Evolutionary conservation across 2,797 vertebrate species (phyloP), one percentile per base, ranked within the genome.

Genomic region (Falco berigora): DNA sequence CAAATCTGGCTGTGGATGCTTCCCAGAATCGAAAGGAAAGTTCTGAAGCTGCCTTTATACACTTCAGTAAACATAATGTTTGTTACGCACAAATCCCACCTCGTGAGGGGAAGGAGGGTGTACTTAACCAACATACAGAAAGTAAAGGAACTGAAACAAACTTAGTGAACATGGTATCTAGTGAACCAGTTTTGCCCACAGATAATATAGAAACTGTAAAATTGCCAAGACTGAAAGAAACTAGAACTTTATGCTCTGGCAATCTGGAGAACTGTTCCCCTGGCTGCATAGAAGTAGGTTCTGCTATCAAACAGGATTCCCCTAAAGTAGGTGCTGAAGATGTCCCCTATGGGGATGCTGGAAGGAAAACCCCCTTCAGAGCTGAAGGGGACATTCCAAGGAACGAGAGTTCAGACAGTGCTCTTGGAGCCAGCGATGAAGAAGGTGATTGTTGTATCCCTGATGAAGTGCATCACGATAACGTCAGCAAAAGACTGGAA

Each of bases 381-480:
- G 63, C n/a, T 9, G 97, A 97, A 95, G 97, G 97, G 67, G 98
- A 98, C 86, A 98, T 99, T 97, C 98, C 97, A 89, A 97, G 98
- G 72, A 99, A 98, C 0, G 98, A 98, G 90, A 99, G 98, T 92
- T 98, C 98, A 10, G 98, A 99, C 62, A 99, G 98, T 17, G 98
- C 98, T 17, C 98, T 98, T 10, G 98, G 98, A n/a, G 98, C 98
- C 95, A 98, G 98, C 71, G 98, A 98, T 8, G 98, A 98, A 8
- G 98, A 98, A 63, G 95, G 94, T 28, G 86, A 94, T 27, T 88
- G 77, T 0, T 97, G 94, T 73, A 66, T 96, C 22, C 76, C 92
- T 11, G 90, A 94, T 1, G 94, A 95, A 77, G 61, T 47, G 4
- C 94, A 76, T 87, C 85, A 20, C 1, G 69, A 77, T 40, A 96